Percentiles rank a stretch among this genome's conserved stretches.
Evolutionary conservation across 2,113 vertebrate species (phyloP).

Genomic region (Piaya cayana): DNA sequence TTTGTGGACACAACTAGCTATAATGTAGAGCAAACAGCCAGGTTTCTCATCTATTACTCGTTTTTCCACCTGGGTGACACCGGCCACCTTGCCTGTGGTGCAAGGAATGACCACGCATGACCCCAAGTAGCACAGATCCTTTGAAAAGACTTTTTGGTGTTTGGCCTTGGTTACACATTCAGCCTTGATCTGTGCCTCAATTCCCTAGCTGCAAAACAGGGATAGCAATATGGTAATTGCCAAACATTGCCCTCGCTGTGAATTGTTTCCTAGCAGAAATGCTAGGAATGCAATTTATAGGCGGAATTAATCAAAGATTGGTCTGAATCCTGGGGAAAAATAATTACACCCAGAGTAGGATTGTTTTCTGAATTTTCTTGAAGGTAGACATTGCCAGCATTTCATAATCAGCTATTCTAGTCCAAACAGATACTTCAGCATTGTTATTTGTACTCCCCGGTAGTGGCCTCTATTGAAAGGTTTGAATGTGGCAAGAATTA

Average conservation of each 20-base stretch:
- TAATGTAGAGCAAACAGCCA: not conserved
- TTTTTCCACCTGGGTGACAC: not conserved
- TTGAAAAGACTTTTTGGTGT: not conserved
- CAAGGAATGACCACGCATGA: not conserved
- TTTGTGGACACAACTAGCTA: not conserved
- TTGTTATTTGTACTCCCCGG: conserved; percentile 17
- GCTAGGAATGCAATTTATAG: conserved; percentile 26
- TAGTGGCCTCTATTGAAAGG: not conserved
- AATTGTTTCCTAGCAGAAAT: conserved; percentile 36
- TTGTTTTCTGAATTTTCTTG: conserved; percentile 43
- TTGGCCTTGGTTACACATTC: not conserved
- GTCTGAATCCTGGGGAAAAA: conserved; percentile 21
- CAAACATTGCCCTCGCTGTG: not conserved
- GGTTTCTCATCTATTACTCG: not conserved
- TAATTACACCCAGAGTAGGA: conserved; percentile 10
- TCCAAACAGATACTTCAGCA: conserved; percentile 27
- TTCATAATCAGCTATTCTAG: conserved; percentile 34
- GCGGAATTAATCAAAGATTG: conserved; percentile 48
- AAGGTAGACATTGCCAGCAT: conserved; percentile 26
- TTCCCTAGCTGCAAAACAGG: not conserved
- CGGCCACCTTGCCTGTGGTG: not conserved
- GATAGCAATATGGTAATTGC: not conserved
- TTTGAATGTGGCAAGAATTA: conserved; percentile 27
- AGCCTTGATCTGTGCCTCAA: not conserved
- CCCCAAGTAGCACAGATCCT: not conserved